These are phyloP conservation scores for Coryphaenoides rupestris DNA, from an alignment of 2,113 vertebrate genomes.

Conservation along the genomic window DNA sequence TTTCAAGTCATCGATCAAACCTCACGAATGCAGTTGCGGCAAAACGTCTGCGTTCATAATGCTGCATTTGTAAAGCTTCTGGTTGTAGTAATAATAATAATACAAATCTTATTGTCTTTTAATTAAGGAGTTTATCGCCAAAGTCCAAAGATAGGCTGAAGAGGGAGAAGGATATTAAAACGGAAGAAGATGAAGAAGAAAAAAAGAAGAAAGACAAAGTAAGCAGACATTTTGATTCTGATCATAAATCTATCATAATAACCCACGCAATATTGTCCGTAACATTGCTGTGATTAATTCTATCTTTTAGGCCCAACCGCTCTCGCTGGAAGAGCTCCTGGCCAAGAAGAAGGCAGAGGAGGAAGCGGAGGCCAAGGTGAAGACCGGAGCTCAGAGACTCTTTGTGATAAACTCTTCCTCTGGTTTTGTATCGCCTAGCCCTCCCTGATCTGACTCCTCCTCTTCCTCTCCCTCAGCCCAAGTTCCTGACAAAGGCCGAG, in stretches of 20 bases:
- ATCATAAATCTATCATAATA: not conserved
- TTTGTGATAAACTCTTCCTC: not conserved
- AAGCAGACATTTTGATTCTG: not conserved
- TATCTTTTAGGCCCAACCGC: conserved; percentile 78
- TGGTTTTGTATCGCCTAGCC: too few relatives aligned
- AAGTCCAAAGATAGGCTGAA: conserved; percentile 86
- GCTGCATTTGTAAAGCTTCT: not conserved
- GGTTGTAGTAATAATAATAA: too few relatives aligned
- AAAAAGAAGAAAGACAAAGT: conserved; percentile 87
- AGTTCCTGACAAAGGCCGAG: conserved; percentile 92
- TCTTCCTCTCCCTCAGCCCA: conserved; percentile 76
- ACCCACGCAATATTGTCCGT: not conserved
- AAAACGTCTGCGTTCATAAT: conserved; percentile 80
- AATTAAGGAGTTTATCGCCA: conserved; percentile 79
- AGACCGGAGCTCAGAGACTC: not conserved
- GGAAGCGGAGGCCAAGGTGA: conserved; percentile 93
- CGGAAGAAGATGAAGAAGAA: conserved; percentile 86
- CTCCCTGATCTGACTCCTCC: not conserved
- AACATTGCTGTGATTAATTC: conserved; percentile 4
- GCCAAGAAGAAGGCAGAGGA: conserved; percentile 97
- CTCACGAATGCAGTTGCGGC: conserved; percentile 58
- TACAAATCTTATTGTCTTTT: not conserved
- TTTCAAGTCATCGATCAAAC: too few relatives aligned
- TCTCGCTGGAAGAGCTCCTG: conserved; percentile 94
- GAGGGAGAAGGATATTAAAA: conserved; percentile 82